Base-by-base conservation (phyloP, 2,113 vertebrate species). In the Sakesphorus luctuosus region DNA sequence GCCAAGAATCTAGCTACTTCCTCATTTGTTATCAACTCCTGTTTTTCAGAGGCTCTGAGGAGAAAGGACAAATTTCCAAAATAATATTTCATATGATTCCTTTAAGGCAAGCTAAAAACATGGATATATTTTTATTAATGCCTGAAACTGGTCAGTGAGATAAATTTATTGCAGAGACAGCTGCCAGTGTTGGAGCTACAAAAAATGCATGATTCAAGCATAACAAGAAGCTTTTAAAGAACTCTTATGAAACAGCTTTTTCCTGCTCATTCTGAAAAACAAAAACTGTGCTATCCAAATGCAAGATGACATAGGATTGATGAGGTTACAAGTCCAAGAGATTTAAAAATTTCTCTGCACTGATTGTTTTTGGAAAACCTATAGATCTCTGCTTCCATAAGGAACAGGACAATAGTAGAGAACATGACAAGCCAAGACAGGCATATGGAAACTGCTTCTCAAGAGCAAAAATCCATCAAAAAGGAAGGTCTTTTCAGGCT, bases 1-100 rank as follows among this genome's bases (percentile, higher is more conserved):
- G 72, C 76, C 89, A 97, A 89, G 73, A 86, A 81, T 59, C 38
- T 74, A 92, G 55, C 35, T 90, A 44, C 52, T 92, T 90, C 86
- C 85, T 83, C 73, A 35, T 89, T 89, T 68, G 43, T 72, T 85
- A 90, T 2, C 5, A 3, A 38, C 20, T 77, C 68, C 18, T 47
- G 52, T 44, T 80, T 92, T 66, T 43, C 2, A 1, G 18, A 55
- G 87, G 68, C 72, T 63, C 18, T 29, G 47, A 86, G 43, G 9
- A 81, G 56, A 3, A 7, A 84, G 4, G 33, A 63, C 35, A 75
- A 72, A 78, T 61, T 89, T 95, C 71, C 69, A 71, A 84, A 73
- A 4, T 26, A 46, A 33, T 76, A 89, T 94, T 89, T 92, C 19
- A 18, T 40, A 61, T 3, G 47, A 81, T 71, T 81, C 61, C 65